Evolutionary conservation across 2,113 vertebrate species (phyloP), one percentile per base, ranked within the genome.

Genomic region (Helogale parvula): DNA sequence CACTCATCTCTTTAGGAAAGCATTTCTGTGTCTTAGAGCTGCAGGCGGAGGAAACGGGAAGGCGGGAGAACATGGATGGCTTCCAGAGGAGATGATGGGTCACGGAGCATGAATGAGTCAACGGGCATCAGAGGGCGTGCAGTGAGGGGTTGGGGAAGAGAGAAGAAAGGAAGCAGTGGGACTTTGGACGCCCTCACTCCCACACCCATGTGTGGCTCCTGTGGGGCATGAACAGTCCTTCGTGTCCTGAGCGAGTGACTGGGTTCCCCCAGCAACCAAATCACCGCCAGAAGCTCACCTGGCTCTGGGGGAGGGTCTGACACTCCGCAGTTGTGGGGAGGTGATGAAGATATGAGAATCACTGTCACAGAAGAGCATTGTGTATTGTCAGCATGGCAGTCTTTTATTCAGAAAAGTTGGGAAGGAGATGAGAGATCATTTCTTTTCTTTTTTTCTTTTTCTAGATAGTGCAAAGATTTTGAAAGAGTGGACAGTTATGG

Each of bases 1-100:
- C 97, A 98, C 80, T 96, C 94, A 35, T 94, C 96, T 97, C 92
- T 97, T 98, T 96, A 98, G 96, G 93, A 96, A 96, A 97, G 96
- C 94, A 77, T 84, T 95, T 97, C 77, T 97, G 68, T 92, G 83
- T 97, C 68, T 97, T 95, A 97, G 90, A 96, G 94, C 96, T 96
- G 79, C 88, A 92, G 97, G 96, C 94, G 17, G 96, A 97, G 97
- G 97, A 98, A 97, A 90, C 47, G 54, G 96, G 92, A 94, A 97
- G 96, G 98, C 45, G 76, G 81, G 93, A 65, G 74, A 91, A 88
- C 47, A 38, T 96, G 98, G 95, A 93, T 57, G 0, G 6, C 83
- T 74, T 98, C 97, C 98, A 97, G 93, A 89, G 82, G 60, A 94
- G 95, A 83, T 1, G 52, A 87, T 93, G 95, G 93, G 57, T 97